phyloP scores from a whole-genome alignment of 2,888 invertebrate species.

The Eucera pruinosa region DNA sequence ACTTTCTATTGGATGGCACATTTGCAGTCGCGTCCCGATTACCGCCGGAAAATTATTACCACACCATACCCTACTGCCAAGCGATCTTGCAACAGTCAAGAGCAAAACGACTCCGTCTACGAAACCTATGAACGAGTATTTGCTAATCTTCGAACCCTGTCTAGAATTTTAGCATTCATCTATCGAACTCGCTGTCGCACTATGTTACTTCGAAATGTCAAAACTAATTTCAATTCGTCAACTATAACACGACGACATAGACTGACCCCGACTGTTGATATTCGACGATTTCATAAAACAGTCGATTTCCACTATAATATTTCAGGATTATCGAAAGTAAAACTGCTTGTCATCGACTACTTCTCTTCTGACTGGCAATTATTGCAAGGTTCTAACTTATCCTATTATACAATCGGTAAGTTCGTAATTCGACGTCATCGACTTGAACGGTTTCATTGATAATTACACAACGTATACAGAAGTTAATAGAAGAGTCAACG shows the following conservation, averaged over 20 bases:
- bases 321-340: too few relatives aligned
- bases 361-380: not conserved
- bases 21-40: constrained; percentile 68
- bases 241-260: too few relatives aligned
- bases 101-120: constrained; percentile 50
- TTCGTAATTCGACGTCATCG: not conserved
- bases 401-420: not conserved
- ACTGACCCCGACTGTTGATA: too few relatives aligned
- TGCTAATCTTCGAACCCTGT: constrained; percentile 34
- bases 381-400: too few relatives aligned
- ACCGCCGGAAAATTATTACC: constrained; percentile 68
- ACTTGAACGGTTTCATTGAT: not conserved
- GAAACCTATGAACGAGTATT: constrained; percentile 23
- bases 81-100: constrained; percentile 65
- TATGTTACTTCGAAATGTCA: not conserved
- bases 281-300: not conserved
- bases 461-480: not conserved
- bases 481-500: too few relatives aligned
- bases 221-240: not conserved
- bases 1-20: constrained; percentile 63
- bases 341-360: not conserved
- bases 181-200: not conserved
- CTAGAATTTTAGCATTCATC: constrained; percentile 3
- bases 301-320: not conserved
- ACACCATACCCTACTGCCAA: constrained; percentile 51